A percentile compares a stretch with the other conserved stretches of the same genome.
Evolutionary conservation across 2,888 invertebrate species (phyloP).

Genomic region (Sussaba pulchella): DNA sequence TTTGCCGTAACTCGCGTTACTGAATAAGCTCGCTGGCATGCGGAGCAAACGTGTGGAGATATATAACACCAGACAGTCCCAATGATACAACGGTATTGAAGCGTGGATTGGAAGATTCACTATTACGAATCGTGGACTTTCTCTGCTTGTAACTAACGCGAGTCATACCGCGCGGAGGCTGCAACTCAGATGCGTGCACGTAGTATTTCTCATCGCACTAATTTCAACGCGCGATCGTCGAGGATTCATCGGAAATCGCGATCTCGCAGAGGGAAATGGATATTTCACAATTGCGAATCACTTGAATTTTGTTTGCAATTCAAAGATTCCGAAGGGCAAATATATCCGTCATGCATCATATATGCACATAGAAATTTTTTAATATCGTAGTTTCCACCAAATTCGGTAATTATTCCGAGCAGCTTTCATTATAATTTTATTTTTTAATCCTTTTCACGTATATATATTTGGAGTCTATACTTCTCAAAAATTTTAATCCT

Average conservation of each 20-base stretch:
- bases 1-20: background rate
- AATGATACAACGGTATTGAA: slow-evolving; percentile 18
- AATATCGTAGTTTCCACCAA: too few species aligned
- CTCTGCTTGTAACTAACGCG: slow-evolving; percentile 46
- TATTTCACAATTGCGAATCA: too few species aligned
- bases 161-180: slow-evolving; percentile 19
- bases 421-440: too few species aligned
- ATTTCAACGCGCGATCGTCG: slow-evolving; percentile 32
- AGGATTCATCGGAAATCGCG: slow-evolving; percentile 12
- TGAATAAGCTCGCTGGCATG: too few species aligned
- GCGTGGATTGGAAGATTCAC: slow-evolving; percentile 33
- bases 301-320: too few species aligned
- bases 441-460: too few species aligned
- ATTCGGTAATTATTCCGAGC: too few species aligned
- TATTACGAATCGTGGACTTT: slow-evolving; percentile 59
- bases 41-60: background rate
- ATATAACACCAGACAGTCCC: background rate
- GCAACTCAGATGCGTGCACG: slow-evolving; percentile 36
- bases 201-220: slow-evolving; percentile 24
- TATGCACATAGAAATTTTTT: too few species aligned
- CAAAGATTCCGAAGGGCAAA: too few species aligned
- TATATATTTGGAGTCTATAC: too few species aligned
- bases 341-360: too few species aligned
- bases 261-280: background rate
- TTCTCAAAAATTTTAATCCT: too few species aligned